A percentile compares a stretch with the other conserved stretches of the same genome.
Conservation (phyloP, 2,113 vertebrate genomes). For the Pitta sordida region DNA sequence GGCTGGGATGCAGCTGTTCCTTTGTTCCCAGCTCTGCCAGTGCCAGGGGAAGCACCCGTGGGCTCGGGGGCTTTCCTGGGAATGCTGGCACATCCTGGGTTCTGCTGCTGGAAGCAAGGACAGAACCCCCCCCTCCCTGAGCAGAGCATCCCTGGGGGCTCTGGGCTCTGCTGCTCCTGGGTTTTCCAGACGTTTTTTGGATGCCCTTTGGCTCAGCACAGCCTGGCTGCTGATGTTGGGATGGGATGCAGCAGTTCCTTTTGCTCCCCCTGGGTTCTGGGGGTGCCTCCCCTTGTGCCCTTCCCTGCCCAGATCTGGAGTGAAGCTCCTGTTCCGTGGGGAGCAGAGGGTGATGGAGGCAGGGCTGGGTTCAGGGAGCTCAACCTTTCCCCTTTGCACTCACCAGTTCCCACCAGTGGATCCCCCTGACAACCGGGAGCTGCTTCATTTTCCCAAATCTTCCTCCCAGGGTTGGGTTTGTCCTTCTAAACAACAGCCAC, state of each 20-base stretch:
- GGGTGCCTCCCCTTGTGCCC: background rate
- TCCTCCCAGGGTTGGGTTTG: background rate
- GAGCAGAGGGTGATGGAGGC: background rate
- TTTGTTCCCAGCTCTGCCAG: background rate
- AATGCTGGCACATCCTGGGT: background rate
- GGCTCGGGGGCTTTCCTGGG: background rate
- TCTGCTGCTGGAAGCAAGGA: background rate
- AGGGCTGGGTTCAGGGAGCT: background rate
- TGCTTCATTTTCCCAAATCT: background rate
- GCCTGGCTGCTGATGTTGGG: background rate
- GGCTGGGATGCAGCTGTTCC: accelerated
- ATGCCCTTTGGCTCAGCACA: background rate
- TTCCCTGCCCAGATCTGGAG: too few relatives aligned
- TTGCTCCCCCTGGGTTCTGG: background rate
- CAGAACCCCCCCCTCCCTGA: accelerated
- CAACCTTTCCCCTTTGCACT: background rate
- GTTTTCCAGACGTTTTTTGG: background rate
- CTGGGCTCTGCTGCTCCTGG: background rate
- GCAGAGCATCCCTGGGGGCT: accelerated
- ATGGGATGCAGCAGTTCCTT: background rate
- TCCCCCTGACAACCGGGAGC: background rate
- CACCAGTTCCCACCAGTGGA: background rate
- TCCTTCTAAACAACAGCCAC: background rate
- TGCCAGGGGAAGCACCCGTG: background rate
- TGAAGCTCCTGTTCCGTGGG: background rate